Evolutionary conservation across 2,797 vertebrate species (phyloP).

Genomic region (Protosalanx chinensis): DNA sequence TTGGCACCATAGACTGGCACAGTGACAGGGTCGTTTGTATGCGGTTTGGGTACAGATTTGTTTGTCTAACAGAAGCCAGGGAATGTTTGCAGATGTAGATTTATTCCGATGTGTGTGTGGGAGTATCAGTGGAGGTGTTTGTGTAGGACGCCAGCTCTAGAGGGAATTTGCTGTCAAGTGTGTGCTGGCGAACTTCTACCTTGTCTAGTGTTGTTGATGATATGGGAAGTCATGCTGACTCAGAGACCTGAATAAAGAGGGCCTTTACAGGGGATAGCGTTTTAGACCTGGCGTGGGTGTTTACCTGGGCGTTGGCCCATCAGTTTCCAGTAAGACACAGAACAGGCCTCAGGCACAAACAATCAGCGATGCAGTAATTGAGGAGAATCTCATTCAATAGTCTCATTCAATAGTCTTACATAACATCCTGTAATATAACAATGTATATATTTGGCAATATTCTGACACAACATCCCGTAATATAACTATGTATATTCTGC

Average conservation of each 20-base stretch:
- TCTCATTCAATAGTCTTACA: too few relatives aligned
- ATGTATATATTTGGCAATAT: too few relatives aligned
- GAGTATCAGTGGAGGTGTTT: constrained; percentile 32
- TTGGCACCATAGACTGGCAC: constrained; percentile 8
- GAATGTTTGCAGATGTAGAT: constrained; percentile 46
- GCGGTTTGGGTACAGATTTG: constrained; percentile 27
- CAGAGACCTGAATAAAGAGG: constrained; percentile 21
- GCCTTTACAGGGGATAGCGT: constrained; percentile 16
- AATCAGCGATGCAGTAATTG: background rate
- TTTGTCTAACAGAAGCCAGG: constrained; percentile 29
- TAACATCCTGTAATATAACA: too few relatives aligned
- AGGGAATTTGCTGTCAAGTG: constrained; percentile 33
- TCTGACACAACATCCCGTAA: too few relatives aligned
- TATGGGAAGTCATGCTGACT: constrained; percentile 13
- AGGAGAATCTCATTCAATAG: background rate
- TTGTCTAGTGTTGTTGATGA: constrained; percentile 24
- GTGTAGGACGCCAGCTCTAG: constrained; percentile 32
- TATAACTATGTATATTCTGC: too few relatives aligned
- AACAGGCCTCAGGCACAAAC: background rate
- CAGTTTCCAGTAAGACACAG: constrained; percentile 3
- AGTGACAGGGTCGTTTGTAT: constrained; percentile 2
- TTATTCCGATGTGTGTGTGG: constrained; percentile 28
- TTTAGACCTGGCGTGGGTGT: background rate
- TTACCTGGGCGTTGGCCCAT: background rate
- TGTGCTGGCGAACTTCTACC: constrained; percentile 14